Evolutionary conservation across 2,797 vertebrate genomes (phyloP).

Genomic region (Syndactyla subalaris): DNA sequence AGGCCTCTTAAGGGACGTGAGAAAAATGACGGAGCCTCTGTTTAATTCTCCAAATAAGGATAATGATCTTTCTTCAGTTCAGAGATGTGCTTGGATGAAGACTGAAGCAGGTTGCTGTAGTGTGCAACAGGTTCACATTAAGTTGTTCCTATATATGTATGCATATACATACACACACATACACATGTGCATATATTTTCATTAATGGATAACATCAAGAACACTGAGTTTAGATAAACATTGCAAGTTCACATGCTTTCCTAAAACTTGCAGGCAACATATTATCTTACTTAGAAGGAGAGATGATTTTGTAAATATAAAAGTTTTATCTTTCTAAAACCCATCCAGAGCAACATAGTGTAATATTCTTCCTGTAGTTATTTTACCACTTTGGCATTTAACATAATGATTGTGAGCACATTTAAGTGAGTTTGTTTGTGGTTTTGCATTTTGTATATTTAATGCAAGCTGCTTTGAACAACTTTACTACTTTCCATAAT

Average conservation of each 20-base stretch:
- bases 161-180: background rate
- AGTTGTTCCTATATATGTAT: background rate
- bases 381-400: background rate
- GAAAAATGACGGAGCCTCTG: background rate
- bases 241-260: background rate
- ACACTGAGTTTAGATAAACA: background rate
- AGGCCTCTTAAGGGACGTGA: background rate
- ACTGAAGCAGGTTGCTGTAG: background rate
- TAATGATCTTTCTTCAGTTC: background rate
- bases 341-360: background rate
- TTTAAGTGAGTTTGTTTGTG: background rate
- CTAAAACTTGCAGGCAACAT: background rate
- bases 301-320: background rate
- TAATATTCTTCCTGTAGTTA: background rate
- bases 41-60: background rate
- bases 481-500: constrained; percentile 36
- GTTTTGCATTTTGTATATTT: background rate
- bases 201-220: background rate
- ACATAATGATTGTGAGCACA: background rate
- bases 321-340: background rate
- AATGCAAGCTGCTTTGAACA: constrained; percentile 11
- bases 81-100: background rate
- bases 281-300: background rate
- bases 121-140: background rate
- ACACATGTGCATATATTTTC: background rate